Evolutionary conservation across 2,797 vertebrate species (phyloP), one percentile per base, ranked within the genome.

Genomic region (Sarcoramphus papa): DNA sequence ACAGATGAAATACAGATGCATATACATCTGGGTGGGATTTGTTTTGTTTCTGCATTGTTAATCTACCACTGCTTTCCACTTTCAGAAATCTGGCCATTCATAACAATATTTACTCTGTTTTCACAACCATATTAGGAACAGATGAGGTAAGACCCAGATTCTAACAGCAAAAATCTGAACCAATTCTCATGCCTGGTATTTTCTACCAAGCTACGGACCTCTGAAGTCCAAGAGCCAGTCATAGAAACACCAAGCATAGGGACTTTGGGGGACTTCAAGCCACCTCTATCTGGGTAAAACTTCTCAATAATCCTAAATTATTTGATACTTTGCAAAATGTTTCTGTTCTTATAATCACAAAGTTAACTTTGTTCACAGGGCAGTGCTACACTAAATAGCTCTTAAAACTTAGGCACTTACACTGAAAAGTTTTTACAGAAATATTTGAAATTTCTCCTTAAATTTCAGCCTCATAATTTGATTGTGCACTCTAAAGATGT

Each of bases 401-500:
- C 10, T 35, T 37, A 62, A 59, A 82, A 88, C 12, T n/a, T 27
- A 72, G 23, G 12, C 56, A 94, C 92, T 96, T 97, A 97, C 90
- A 40, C 35, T 84, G 25, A 88, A 75, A 53, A 98, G 97, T 45
- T 84, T 97, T 77, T 97, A 94, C 90, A 98, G 89, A 97, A 98
- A 96, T 45, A 64, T 86, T 22, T 98, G 98, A 69, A 99, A 97
- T 92, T 98, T 99, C 62, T 99, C 98, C 93, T 99, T 98, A 82
- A 99, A 99, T 92, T 98, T 98, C 93, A 99, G 96, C 84, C 98
- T 98, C 89, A 99, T 95, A 65, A 98, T 98, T 33, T 98, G 98
- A 96, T 98, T 99, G 76, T 98, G 98, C 85, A 99, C 97, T 72
- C 98, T 98, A 73, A 99, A 95, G 47, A 99, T 97, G 76, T 95